Evolutionary conservation across 2,797 vertebrate species (phyloP), one percentile per base, ranked within the genome.

Genomic region (Anabas testudineus): DNA sequence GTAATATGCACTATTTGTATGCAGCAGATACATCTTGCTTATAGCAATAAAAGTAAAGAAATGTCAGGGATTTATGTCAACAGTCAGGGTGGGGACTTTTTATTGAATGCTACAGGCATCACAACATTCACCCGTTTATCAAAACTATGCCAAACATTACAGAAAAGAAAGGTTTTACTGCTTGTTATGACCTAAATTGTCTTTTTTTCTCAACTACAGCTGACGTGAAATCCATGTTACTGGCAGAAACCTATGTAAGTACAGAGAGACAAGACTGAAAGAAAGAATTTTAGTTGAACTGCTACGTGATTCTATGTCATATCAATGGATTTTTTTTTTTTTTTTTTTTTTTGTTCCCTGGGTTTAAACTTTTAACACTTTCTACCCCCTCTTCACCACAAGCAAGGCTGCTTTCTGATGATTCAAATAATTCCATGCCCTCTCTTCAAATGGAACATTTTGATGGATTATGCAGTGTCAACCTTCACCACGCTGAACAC

Each of bases 391-490:
- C 71, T 67, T 62, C 69, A 56, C 64, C 73, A 58, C 58, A 66
- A 85, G 71, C 70, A 26, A 78, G 64, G 73, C 81, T 78, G 76
- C 79, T 78, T 78, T 81, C 87, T 86, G 88, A 90, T 85, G 81
- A 80, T 88, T 87, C 86, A 80, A 88, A 90, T 88, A 80, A 86
- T 82, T 78, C 71, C 67, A 80, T 65, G 67, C 63, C 41, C 60
- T 82, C 81, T 88, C 77, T 81, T 83, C 80, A 88, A 85, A 91
- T 77, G 80, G 72, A 85, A 83, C 85, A 80, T 88, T 88, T 88
- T 89, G 89, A 92, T 87, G 90, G 87, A 89, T 93, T 90, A 91
- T 85, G 82, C 86, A 78, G 86, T 67, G 87, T 83, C 87, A 91
- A 87, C 87, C 86, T 85, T 83, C 85, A 74, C 69, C 68, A 67